Conservation (phyloP, 2,797 vertebrate genomes). For the Pogonophryne albipinna region DNA sequence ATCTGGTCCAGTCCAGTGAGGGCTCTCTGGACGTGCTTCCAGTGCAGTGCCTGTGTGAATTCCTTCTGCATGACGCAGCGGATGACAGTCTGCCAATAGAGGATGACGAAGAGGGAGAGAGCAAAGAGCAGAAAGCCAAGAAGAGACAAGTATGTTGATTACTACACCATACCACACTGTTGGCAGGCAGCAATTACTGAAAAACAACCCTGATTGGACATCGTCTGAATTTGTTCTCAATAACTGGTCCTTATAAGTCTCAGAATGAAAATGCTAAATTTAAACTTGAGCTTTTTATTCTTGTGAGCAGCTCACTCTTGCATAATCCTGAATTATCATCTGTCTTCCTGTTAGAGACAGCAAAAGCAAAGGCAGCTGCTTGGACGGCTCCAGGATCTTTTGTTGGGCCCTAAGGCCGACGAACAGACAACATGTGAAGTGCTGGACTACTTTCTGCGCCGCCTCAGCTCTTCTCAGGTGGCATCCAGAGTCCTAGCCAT, state of each 20-base stretch:
- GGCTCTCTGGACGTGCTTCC: conserved; percentile 98
- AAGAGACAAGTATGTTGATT: conserved; percentile 88
- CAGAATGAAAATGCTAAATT: conserved; percentile 2
- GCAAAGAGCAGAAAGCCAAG: conserved; percentile 95
- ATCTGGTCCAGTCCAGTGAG: conserved; percentile 97
- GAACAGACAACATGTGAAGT: conserved; percentile 98
- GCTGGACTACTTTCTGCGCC: conserved; percentile 97
- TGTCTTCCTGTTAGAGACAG: conserved; percentile 86
- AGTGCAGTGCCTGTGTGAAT: conserved; percentile 98
- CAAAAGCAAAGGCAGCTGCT: conserved; percentile 98
- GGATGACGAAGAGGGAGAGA: conserved; percentile 95
- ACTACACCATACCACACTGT: not conserved
- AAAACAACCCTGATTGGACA: not conserved
- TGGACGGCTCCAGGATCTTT: conserved; percentile 94
- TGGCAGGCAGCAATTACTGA: not conserved
- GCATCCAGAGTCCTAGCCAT: conserved; percentile 96
- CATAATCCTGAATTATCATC: not conserved
- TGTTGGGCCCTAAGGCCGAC: conserved; percentile 94
- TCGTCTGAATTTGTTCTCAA: not conserved
- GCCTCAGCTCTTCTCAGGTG: conserved; percentile 96
- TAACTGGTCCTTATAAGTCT: not conserved
- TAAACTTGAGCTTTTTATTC: not conserved
- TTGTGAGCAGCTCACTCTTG: not conserved
- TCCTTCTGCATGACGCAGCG: conserved; percentile 95
- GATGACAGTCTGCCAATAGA: conserved; percentile 89